These are phyloP conservation scores for Lepidurus couesii DNA, from an alignment of 1,140 invertebrate genomes.

Conservation along the genomic window DNA sequence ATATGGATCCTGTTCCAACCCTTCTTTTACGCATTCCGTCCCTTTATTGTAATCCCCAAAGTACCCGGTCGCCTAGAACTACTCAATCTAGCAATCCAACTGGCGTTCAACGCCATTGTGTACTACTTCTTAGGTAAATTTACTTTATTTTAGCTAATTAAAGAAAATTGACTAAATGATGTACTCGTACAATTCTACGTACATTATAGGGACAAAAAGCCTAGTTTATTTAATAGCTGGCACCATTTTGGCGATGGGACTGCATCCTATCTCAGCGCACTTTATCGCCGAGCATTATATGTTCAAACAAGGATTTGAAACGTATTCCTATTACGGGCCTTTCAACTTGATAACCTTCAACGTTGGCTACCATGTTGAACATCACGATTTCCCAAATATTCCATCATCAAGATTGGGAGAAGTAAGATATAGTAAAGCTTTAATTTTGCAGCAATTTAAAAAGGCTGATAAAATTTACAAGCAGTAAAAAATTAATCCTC, in stretches of 20 bases:
- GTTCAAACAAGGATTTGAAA: constrained; percentile 95
- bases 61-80: constrained; percentile 70
- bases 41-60: constrained; percentile 86
- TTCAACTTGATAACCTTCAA: constrained; percentile 98
- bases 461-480: too few relatives aligned
- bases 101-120: constrained; percentile 74
- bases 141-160: constrained; percentile 20
- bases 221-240: constrained; percentile 82
- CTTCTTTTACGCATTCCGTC: constrained; percentile 90
- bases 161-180: constrained; percentile 1
- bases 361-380: constrained; percentile 91
- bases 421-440: background rate
- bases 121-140: constrained; percentile 72
- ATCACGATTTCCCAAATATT: constrained; percentile 95
- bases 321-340: constrained; percentile 96
- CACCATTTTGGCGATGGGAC: constrained; percentile 89
- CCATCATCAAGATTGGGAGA: constrained; percentile 47
- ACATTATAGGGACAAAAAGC: constrained; percentile 63
- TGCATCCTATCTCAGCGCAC: constrained; percentile 97
- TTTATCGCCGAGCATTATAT: constrained; percentile 99
- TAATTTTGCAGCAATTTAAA: background rate
- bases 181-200: background rate
- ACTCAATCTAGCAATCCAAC: constrained; percentile 79
- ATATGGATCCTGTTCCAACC: constrained; percentile 93
- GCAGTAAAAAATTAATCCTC: background rate